Base-by-base conservation (phyloP, 2,113 vertebrate species). In the Equus quagga region DNA sequence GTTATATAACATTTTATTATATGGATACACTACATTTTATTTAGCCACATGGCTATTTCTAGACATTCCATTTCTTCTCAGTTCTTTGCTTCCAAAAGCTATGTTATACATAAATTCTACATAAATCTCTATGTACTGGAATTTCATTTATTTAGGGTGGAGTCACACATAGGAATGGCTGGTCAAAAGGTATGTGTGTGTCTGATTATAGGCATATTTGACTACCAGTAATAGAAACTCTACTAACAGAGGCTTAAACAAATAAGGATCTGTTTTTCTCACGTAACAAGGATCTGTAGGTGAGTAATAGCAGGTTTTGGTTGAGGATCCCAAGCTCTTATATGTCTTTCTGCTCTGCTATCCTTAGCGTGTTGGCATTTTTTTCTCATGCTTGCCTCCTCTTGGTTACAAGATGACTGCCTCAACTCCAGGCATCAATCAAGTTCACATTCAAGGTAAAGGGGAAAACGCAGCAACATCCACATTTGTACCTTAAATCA, bases 21-120 rank as follows among this genome's bases (percentile, higher is more conserved):
- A 28, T 21, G 26, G 41, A 56, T 56, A 56, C 2, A 60, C 6
- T 49, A 67, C 31, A 76, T 86, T 80, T 90, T 75, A 81, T 86
- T 95, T 67, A 76, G 18, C 51, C 19, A 12, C 36, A 69, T 76
- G 81, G 31, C 24, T 82, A 76, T 36, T 33, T 18, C 41, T 82
- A 86, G 58, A 76, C 41, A 82, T 62, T 86, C 51, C n/a, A 54
- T 91, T 90, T 95, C 18, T 91, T 81, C 46, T 88, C 46, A 79
- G 87, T 58, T 83, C 31, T 72, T 91, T 83, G 51, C 31, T 87
- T 94, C 75, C 60, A 69, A 82, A 97, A 91, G 54, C 14, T 70
- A 41, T 64, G 2, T 33, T 56, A 83, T 31, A 78, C 19, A 49
- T 65, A 79, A 81, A 78, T 54, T 78, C 15, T 49, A 65, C 46